Evolutionary conservation across 2,113 vertebrate genomes (phyloP).

Genomic region (Tautogolabrus adspersus): DNA sequence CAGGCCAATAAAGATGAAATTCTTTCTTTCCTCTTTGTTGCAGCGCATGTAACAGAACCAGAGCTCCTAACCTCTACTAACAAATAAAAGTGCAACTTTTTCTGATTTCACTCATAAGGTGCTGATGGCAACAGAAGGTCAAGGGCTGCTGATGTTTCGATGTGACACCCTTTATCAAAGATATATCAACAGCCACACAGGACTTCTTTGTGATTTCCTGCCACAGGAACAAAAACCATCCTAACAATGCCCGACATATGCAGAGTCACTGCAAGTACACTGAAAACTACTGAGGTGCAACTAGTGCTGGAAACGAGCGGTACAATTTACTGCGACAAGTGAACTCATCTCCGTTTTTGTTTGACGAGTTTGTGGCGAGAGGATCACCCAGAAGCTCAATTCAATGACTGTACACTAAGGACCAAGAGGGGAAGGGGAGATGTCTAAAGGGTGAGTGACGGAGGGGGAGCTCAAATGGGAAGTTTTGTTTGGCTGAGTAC

Average conservation of each 20-base stretch:
- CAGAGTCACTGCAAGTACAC: constrained; percentile 22
- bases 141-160: constrained; percentile 50
- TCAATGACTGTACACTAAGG: background rate
- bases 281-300: constrained; percentile 30
- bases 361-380: constrained; percentile 3
- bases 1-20: constrained; percentile 39
- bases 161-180: constrained; percentile 5
- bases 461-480: constrained; percentile 38
- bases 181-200: constrained; percentile 16
- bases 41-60: constrained; percentile 72
- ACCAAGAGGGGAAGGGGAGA: background rate
- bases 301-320: constrained; percentile 27
- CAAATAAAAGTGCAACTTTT: constrained; percentile 83
- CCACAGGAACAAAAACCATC: constrained; percentile 44
- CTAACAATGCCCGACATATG: constrained; percentile 29
- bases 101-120: constrained; percentile 80
- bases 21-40: constrained; percentile 60
- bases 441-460: constrained; percentile 2
- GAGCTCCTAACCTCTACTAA: constrained; percentile 51
- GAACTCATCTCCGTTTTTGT: background rate
- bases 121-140: constrained; percentile 79
- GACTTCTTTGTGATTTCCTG: constrained; percentile 42
- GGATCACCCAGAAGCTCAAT: constrained; percentile 42
- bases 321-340: constrained; percentile 26
- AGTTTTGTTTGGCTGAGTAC: constrained; percentile 57